Evolutionary conservation across 2,797 vertebrate genomes (phyloP), one percentile per base, ranked within the genome.

Genomic region (Pteronotus mesoamericanus): DNA sequence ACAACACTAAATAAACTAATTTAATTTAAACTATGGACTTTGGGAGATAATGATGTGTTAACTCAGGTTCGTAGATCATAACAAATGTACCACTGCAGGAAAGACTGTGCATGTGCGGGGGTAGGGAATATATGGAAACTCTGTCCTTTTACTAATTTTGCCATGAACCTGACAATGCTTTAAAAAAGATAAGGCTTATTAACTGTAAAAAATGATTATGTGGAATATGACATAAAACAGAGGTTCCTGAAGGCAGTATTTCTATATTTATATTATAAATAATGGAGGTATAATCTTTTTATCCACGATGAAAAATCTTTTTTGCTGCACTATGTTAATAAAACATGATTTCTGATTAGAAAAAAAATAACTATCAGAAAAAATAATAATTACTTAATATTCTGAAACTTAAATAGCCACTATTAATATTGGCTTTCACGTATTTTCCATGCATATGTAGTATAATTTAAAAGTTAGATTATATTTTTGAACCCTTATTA

Each of bases 391-490:
- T 55, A 86, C 15, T 10, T 79, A 89, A 75, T 37, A 61, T 80
- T 86, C 42, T 80, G 42, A 39, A 37, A 93, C 16, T 61, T 89
- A 66, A 83, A 89, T 7, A 68, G 68, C 29, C 18, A 57, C n/a
- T 46, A 64, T 46, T 48, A 89, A 69, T 14, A 85, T 94, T n/a
- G 46, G 19, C 18, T 85, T 80, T 69, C 68, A 91, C 37, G 26
- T 79, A 93, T 71, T 78, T 87, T 89, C 26, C 46, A 80, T 80
- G 26, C 3, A 55, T 69, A 84, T 37, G 9, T 26, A 29, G 3
- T 69, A 92, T 61, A 88, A 85, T 57, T 93, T 34, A 93, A 88
- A 79, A 85, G 21, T n/a, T 83, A 78, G 9, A 46, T 87, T 91
- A 88, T 59, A 90, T 59, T 53, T 88, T 57, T 83, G 4, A 72